A percentile compares a stretch with the other conserved stretches of the same genome.
Evolutionary conservation across 2,888 invertebrate genomes (phyloP).

Genomic region (Pollenia amentaria): DNA sequence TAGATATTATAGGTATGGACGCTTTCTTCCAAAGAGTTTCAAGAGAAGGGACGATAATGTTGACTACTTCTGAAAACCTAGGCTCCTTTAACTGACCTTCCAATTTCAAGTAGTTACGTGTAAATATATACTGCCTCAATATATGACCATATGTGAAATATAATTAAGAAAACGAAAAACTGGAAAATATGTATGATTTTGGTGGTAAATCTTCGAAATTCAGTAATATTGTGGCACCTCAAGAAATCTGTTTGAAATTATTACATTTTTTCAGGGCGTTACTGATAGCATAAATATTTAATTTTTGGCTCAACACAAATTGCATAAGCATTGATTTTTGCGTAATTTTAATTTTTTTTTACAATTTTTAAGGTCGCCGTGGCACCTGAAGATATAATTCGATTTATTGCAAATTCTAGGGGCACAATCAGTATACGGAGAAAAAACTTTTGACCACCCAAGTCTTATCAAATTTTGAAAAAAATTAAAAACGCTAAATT

Average conservation of each 20-base stretch:
- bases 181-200: slow-evolving; percentile 39
- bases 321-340: neutral
- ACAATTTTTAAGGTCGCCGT: slow-evolving; percentile 25
- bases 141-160: neutral
- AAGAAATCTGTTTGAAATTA: slow-evolving; percentile 39
- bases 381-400: slow-evolving; percentile 30
- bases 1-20: slow-evolving; percentile 7
- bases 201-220: slow-evolving; percentile 22
- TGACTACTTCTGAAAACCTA: neutral
- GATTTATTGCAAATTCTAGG: slow-evolving; percentile 25
- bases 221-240: slow-evolving; percentile 31
- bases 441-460: too few relatives aligned
- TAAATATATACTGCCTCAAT: neutral
- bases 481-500: too few relatives aligned
- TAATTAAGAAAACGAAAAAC: slow-evolving; percentile 33
- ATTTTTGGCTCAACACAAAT: slow-evolving; percentile 27
- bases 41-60: slow-evolving; percentile 13
- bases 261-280: slow-evolving; percentile 32
- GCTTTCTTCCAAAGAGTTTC: slow-evolving; percentile 23
- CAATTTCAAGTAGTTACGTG: neutral
- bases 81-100: neutral
- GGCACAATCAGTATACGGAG: too few relatives aligned
- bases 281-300: slow-evolving; percentile 23
- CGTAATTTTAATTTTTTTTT: slow-evolving; percentile 2
- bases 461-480: too few relatives aligned